Percentiles rank a stretch among this genome's conserved stretches.
Conservation (phyloP, 2,797 vertebrate genomes). For the Graptemys geographica region DNA sequence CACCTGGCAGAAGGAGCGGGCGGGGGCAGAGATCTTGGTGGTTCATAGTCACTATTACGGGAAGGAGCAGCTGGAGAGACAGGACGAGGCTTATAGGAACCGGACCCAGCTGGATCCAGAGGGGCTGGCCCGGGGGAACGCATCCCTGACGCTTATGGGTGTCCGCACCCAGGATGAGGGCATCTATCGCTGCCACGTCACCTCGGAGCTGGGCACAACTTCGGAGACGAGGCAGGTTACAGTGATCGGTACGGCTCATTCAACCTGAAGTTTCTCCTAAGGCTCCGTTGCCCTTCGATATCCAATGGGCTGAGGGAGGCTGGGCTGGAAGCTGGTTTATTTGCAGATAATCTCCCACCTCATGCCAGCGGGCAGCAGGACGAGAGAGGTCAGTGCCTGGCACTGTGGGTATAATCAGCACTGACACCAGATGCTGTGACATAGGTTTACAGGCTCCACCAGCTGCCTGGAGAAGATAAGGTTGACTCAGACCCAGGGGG, state of each 20-base stretch:
- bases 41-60: neutral
- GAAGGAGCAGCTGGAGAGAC: neutral
- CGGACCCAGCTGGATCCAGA: neutral
- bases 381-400: no score
- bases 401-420: no score
- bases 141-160: neutral
- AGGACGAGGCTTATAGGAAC: neutral
- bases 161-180: neutral
- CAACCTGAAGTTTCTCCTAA: no score
- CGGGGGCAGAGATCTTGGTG: neutral
- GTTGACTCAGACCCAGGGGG: no score
- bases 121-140: neutral
- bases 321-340: neutral
- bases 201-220: neutral
- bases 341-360: neutral
- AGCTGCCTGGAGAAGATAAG: no score
- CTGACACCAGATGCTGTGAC: no score
- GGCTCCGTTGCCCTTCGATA: neutral
- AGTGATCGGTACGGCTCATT: neutral
- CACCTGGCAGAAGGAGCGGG: neutral
- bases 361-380: fast-evolving
- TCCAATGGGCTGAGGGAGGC: neutral
- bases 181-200: neutral
- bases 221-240: neutral
- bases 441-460: no score